phyloP scores from a whole-genome alignment of 2,113 vertebrate genomes.

The Aegithalos caudatus region DNA sequence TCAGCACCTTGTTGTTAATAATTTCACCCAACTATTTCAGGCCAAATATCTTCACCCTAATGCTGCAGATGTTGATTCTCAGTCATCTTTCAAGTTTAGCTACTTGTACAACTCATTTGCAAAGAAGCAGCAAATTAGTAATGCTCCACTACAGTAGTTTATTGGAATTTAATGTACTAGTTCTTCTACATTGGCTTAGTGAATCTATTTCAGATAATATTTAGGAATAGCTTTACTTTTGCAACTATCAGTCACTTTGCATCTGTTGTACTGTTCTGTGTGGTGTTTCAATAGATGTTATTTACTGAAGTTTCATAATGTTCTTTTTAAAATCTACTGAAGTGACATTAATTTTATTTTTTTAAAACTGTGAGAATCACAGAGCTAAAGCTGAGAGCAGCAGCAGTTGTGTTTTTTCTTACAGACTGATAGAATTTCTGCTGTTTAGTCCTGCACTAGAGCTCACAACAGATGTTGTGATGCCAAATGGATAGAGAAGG shows the following conservation, averaged over 20 bases:
- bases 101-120: conserved; percentile 23
- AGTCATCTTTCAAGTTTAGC: conserved; percentile 35
- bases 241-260: conserved; percentile 3
- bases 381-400: not conserved
- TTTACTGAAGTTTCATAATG: not conserved
- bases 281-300: not conserved
- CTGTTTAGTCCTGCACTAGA: not conserved
- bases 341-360: not conserved
- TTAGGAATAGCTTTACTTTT: conserved; percentile 31
- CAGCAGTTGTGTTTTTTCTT: not conserved
- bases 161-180: conserved; percentile 45
- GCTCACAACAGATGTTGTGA: not conserved
- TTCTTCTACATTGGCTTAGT: not conserved
- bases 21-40: not conserved
- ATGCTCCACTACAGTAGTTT: conserved; percentile 37
- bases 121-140: conserved; percentile 52
- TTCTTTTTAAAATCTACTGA: conserved; percentile 33
- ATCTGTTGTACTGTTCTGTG: not conserved
- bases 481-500: not conserved
- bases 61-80: conserved; percentile 35
- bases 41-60: conserved; percentile 6
- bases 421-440: not conserved
- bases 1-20: not conserved
- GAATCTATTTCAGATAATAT: conserved; percentile 1
- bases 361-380: not conserved